Evolutionary conservation across 2,113 vertebrate species (phyloP).

Genomic region (Cololabis saira): DNA sequence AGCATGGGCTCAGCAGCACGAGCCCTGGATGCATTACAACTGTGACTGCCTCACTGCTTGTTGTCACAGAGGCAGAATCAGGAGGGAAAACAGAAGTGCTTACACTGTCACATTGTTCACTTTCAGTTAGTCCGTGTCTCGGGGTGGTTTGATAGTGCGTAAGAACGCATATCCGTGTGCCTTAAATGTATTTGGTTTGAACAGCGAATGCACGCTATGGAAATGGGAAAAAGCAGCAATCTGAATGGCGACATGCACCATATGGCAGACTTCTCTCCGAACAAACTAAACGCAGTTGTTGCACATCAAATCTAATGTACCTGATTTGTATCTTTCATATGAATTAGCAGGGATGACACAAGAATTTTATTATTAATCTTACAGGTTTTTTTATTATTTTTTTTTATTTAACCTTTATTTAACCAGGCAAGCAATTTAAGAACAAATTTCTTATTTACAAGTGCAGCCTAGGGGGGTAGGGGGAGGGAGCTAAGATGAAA

Average conservation of each 20-base stretch:
- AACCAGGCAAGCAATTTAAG: too few relatives aligned
- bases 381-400: too few relatives aligned
- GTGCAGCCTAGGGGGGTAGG: too few relatives aligned
- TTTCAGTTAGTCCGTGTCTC: constrained; percentile 13
- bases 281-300: constrained; percentile 16
- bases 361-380: neutral
- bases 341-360: neutral
- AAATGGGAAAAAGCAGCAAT: constrained; percentile 8
- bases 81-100: constrained; percentile 17
- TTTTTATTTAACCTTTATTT: too few relatives aligned
- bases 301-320: neutral
- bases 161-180: neutral
- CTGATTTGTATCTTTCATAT: constrained; percentile 1
- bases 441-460: too few relatives aligned
- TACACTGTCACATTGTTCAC: constrained; percentile 14
- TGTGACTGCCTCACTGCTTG: constrained; percentile 37
- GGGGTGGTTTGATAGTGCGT: neutral
- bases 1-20: constrained; percentile 51
- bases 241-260: constrained; percentile 17
- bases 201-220: neutral
- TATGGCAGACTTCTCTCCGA: constrained; percentile 24
- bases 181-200: constrained; percentile 6
- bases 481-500: too few relatives aligned
- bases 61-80: constrained; percentile 37
- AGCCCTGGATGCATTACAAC: constrained; percentile 44